Evolutionary conservation across 2,888 invertebrate species (phyloP).

Genomic region (Pogonocherus hispidulus): DNA sequence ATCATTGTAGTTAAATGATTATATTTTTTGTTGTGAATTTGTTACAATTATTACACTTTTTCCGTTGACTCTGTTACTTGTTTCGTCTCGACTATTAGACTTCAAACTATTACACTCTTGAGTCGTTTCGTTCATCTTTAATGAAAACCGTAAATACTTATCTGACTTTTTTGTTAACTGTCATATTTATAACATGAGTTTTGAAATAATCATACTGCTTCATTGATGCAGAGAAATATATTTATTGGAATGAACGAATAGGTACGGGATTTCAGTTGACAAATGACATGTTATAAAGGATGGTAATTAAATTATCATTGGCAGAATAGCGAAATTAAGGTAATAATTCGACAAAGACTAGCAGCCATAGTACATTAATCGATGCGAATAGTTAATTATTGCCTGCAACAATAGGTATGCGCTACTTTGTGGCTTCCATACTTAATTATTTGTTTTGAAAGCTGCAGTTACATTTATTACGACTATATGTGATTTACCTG

Average conservation of each 20-base stretch:
- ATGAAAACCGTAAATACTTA: no score
- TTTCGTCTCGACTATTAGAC: no score
- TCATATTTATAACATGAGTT: no score
- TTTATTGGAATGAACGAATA: not conserved
- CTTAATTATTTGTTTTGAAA: not conserved
- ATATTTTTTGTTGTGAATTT: no score
- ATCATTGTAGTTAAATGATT: no score
- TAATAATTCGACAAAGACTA: constrained; percentile 34
- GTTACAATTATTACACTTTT: no score
- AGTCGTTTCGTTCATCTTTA: no score
- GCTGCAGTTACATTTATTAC: not conserved
- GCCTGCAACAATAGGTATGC: constrained; percentile 11
- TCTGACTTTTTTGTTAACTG: no score
- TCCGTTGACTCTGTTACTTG: no score
- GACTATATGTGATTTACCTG: no score
- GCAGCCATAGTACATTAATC: constrained; percentile 23
- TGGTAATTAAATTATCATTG: constrained; percentile 25
- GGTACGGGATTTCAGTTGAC: constrained; percentile 16
- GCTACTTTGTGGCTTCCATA: constrained; percentile 10
- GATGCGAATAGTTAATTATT: constrained; percentile 36
- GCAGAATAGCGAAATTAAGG: constrained; percentile 25
- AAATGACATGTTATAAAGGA: constrained; percentile 31
- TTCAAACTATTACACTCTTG: no score
- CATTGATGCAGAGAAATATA: not conserved
- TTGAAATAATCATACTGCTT: no score